Evolutionary conservation across 2,888 invertebrate genomes (phyloP), one percentile per base, ranked within the genome.

Genomic region (Caenorhabditis plicata): DNA sequence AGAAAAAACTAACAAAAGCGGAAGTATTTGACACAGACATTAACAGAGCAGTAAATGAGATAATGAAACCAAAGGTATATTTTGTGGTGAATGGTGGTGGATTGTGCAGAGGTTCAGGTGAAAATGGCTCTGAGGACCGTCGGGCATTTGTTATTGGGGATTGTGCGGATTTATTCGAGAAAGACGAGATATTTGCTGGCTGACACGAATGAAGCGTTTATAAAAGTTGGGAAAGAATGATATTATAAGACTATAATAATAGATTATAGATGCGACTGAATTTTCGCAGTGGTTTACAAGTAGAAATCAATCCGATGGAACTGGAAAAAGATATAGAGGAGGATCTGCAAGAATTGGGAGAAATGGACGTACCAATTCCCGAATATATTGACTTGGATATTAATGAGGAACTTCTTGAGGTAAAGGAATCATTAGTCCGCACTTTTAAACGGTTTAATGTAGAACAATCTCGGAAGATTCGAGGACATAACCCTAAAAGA

Each of bases 21-120:
- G 95, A 98, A 86, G 95, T 98, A 42, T 96, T 94, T 83, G 96
- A 98, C 84, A 96, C 96, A 0, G 95, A 96, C 81, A 96, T 98
- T 75, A 94, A 94, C 82, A 93, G 92, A 82, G 94, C 94, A 48
- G 95, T 98, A 0, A 95, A 98, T 84, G 95, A 95, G 74, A 96
- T 98, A 81, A 86, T 98, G 74, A 92, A 95, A 81, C 98, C 96
- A n/a, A 95, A 95, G 87, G 88, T 88, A 80, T 20, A 19, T 2
- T 17, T 27, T 25, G 3, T 36, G 20, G 17, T 22, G 22, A 4
- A 27, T n/a, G 26, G 26, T 48, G 31, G 3, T 7, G 19, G 8
- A 20, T 15, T n/a, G 5, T 35, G 11, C 20, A n/a, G 15, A 25
- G 39, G 48, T 58, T 23, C 75, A 88, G 88, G 94, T 95, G 33